Evolutionary conservation across 2,888 invertebrate genomes (phyloP).

Genomic region (Phrixothrix hirtus): DNA sequence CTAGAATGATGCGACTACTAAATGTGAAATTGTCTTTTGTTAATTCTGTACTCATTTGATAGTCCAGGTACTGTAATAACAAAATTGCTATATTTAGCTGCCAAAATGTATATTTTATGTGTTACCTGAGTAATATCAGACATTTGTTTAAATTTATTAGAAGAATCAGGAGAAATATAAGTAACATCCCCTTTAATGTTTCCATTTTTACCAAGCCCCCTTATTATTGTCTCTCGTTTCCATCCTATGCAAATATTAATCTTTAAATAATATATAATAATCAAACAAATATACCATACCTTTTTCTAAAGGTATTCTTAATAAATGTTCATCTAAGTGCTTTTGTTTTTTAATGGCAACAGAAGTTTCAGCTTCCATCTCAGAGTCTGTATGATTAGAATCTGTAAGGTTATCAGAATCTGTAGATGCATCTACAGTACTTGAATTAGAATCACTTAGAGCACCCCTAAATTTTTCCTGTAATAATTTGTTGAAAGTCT

Average conservation of each 20-base stretch:
- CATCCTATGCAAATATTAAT: too few species aligned
- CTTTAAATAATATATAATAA: too few species aligned
- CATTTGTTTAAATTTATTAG: conserved; percentile 64
- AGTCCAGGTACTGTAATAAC: conserved; percentile 73
- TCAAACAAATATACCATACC: conserved; percentile 41
- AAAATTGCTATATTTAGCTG: conserved; percentile 18
- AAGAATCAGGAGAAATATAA: conserved; percentile 73
- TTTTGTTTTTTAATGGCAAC: conserved; percentile 55
- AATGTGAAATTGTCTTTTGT: conserved; percentile 90
- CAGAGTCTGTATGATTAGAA: conserved; percentile 63
- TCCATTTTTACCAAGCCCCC: conserved; percentile 83
- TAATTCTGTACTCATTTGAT: conserved; percentile 63
- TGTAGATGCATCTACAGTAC: conserved; percentile 62
- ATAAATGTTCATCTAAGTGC: conserved; percentile 62
- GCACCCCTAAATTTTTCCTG: conserved; percentile 63
- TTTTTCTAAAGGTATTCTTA: conserved; percentile 68
- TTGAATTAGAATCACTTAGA: conserved; percentile 58
- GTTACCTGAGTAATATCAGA: conserved; percentile 67
- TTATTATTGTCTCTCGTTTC: conserved; percentile 90
- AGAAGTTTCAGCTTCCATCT: conserved; percentile 55
- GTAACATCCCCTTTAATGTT: conserved; percentile 91
- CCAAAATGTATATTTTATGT: too few species aligned
- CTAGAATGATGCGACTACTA: conserved; percentile 84
- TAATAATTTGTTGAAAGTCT: conserved; percentile 57
- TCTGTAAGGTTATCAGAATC: conserved; percentile 65